These are phyloP conservation scores for Enteromius thamalakanensis DNA, from an alignment of 2,797 vertebrate genomes.

Conservation along the genomic window DNA sequence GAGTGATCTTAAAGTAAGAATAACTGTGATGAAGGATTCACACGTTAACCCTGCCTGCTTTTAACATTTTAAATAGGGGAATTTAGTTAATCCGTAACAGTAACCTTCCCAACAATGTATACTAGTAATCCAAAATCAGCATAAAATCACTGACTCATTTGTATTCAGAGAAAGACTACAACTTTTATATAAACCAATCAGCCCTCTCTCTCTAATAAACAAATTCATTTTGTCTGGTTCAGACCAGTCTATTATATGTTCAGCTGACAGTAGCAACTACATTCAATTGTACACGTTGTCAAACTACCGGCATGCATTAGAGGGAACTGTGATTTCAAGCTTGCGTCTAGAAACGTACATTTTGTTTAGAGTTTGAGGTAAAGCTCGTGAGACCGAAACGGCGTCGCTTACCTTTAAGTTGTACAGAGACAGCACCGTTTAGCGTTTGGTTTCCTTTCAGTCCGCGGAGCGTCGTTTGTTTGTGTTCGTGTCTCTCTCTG, in stretches of 20 bases:
- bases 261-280: background rate
- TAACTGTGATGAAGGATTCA: background rate
- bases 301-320: no score
- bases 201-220: background rate
- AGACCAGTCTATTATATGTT: background rate
- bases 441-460: background rate
- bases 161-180: background rate
- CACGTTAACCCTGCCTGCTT: background rate
- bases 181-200: background rate
- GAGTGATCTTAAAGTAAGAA: no score
- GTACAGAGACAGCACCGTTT: background rate
- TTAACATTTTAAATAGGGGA: no score
- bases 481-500: background rate
- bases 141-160: background rate
- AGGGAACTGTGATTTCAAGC: background rate
- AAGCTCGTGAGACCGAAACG: background rate
- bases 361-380: background rate
- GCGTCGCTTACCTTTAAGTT: background rate
- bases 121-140: background rate
- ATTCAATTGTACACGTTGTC: background rate
- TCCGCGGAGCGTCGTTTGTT: background rate
- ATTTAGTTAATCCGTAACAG: no score
- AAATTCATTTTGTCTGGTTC: background rate
- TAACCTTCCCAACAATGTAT: background rate
- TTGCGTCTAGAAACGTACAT: background rate